A percentile compares a stretch with the other conserved stretches of the same genome.
These are phyloP conservation scores for Plotosus lineatus DNA, from an alignment of 2,113 vertebrate genomes.

Conservation along the genomic window DNA sequence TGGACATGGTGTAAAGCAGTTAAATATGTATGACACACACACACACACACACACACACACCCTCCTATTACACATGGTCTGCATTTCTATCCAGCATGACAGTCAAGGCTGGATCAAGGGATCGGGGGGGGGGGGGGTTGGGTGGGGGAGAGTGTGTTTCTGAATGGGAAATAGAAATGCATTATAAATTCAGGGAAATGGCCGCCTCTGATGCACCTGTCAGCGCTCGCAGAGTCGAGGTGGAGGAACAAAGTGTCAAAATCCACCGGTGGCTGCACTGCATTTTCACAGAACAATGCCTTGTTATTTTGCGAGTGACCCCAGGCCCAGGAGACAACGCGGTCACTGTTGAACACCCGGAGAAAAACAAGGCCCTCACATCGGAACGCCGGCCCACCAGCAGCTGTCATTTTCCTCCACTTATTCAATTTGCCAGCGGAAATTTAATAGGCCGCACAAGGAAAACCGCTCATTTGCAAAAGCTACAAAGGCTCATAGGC, in stretches of 20 bases:
- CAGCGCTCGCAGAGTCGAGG: neutral
- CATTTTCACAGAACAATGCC: constrained; percentile 33
- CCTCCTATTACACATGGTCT: neutral
- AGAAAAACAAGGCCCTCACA: constrained; percentile 34
- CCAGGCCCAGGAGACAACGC: constrained; percentile 19
- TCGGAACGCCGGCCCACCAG: constrained; percentile 19
- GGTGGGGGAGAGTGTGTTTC: no score
- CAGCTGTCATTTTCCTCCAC: constrained; percentile 40
- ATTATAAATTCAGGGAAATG: constrained; percentile 5
- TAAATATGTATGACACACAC: neutral
- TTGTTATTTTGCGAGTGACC: constrained; percentile 26
- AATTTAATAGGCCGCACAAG: constrained; percentile 47
- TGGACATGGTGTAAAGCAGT: neutral
- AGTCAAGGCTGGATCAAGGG: constrained; percentile 22
- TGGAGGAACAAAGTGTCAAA: neutral
- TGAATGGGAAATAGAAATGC: neutral
- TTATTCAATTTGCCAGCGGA: constrained; percentile 46
- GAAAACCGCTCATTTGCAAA: constrained; percentile 46
- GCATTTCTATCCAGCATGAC: neutral
- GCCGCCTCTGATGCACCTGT: constrained; percentile 23
- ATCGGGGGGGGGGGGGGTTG: no score
- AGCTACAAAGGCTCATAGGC: constrained; percentile 29
- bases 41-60: neutral
- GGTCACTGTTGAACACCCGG: constrained; percentile 18
- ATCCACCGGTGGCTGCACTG: neutral